Percentiles rank a stretch among this genome's conserved stretches.
Conservation (phyloP, 2,888 invertebrate genomes). For the Hyalella azteca region DNA sequence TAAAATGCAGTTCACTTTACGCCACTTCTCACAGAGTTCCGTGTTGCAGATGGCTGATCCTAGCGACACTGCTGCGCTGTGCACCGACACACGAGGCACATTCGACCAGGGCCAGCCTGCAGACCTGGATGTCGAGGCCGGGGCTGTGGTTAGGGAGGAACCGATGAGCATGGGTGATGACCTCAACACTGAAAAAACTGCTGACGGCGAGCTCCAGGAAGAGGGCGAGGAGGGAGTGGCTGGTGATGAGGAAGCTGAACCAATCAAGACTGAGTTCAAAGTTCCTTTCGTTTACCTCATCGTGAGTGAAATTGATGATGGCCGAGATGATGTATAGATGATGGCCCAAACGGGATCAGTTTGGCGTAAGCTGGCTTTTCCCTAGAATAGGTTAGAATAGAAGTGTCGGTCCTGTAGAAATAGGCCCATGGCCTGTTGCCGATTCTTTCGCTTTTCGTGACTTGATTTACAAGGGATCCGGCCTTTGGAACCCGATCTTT, state of each 20-base stretch:
- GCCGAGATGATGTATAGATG: too few relatives aligned
- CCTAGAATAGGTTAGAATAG: too few relatives aligned
- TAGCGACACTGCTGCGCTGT: slow-evolving; percentile 31
- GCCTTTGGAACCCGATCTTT: too few relatives aligned
- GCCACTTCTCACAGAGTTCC: too few relatives aligned
- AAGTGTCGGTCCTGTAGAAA: too few relatives aligned
- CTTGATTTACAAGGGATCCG: too few relatives aligned
- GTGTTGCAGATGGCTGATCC: slow-evolving; percentile 33
- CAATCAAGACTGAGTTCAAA: slow-evolving; percentile 1
- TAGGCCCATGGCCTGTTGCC: too few relatives aligned
- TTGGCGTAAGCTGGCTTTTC: too few relatives aligned
- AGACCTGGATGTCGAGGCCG: slow-evolving; percentile 35
- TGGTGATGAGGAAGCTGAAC: not conserved
- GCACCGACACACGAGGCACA: slow-evolving; percentile 11
- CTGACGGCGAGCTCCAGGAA: slow-evolving; percentile 2
- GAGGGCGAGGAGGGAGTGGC: not conserved
- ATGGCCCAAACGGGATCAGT: too few relatives aligned
- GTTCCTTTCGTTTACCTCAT: slow-evolving; percentile 35
- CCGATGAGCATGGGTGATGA: slow-evolving; percentile 9
- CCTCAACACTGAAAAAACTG: not conserved
- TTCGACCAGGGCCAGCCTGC: slow-evolving; percentile 35
- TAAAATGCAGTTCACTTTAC: not conserved
- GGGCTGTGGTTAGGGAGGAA: slow-evolving; percentile 35
- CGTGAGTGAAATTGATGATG: not conserved
- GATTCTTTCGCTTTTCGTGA: too few relatives aligned